A percentile compares a stretch with the other conserved stretches of the same genome.
Conservation (phyloP, 2,888 invertebrate species). For the Pharmacophagus antenor region DNA sequence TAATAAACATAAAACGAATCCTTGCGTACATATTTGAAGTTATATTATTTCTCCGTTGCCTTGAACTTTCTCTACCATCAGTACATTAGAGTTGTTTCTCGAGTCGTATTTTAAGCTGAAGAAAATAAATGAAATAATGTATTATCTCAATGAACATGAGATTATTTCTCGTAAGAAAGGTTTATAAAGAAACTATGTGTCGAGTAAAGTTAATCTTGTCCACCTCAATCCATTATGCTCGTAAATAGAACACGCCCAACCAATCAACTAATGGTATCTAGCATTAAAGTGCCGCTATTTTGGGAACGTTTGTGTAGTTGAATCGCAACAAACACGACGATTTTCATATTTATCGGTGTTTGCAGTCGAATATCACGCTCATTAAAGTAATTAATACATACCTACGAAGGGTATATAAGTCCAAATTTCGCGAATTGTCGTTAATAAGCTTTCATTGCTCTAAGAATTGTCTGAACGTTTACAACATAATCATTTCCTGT, state of each 20-base stretch:
- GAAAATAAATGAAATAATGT: not conserved
- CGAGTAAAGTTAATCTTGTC: not conserved
- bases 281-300: constrained; percentile 6
- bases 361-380: not conserved
- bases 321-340: not conserved
- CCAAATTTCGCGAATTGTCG: no score
- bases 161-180: not conserved
- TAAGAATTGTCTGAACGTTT: no score
- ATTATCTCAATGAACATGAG: not conserved
- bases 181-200: not conserved
- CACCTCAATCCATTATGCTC: not conserved
- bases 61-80: not conserved
- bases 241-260: not conserved
- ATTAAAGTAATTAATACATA: constrained; percentile 8
- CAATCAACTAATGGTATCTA: constrained; percentile 6
- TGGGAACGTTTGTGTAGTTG: constrained; percentile 3
- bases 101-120: not conserved
- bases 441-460: no score
- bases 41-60: no score
- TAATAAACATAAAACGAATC: not conserved
- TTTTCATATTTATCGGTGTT: no score
- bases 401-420: no score
- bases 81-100: not conserved
- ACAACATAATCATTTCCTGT: no score
- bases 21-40: not conserved